Base-by-base conservation (phyloP, 37 sponge, comb jelly and placozoan genomes). In the Spongilla lacustris region DNA sequence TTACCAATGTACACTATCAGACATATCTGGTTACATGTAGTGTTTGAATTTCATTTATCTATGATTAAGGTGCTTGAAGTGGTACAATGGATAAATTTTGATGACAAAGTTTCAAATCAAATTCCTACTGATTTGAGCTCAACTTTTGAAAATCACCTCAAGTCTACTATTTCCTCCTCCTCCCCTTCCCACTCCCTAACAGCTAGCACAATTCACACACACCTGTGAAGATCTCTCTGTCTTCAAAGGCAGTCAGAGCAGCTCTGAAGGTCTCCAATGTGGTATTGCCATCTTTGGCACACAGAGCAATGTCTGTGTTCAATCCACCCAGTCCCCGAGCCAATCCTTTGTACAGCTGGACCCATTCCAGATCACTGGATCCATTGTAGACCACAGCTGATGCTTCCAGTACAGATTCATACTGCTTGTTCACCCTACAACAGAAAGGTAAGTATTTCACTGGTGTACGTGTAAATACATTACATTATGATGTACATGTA, bases 211-310 rank as follows among this genome's bases (percentile, higher is more conserved):
- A 17, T 30, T 2, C 35, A 8, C 46, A 21, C 21, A 28, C 50
- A 88, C 91, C 93, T 67, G 86, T 68, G 34, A 86, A 74, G 36
- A 93, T 83, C 77, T 90, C 69, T 36, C 87, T 76, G 68, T 90
- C 81, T 31, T 90, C 88, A 84, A 93, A 93, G 49, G 90, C 90
- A 9, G 28, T 34, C 33, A 93, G 90, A 11, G 94, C 86, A 2
- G 66, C 80, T 67, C 78, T 85, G 68, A 93, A 93, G 21, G 84
- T 82, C 24, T 71, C 84, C 6, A 93, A 68, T 2, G 94, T 93
- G 14, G 21, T 26, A 69, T 93, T 86, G 48, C 90, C 94, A 74
- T 93, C 94, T 32, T 86, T 76, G 41, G 83, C 94, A 78, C 94
- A 93, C 81, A 83, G 27, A 23, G 73, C 82, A 58, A 90, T 48